Conservation (phyloP, 2,113 vertebrate species). For the Noturus placidus region DNA sequence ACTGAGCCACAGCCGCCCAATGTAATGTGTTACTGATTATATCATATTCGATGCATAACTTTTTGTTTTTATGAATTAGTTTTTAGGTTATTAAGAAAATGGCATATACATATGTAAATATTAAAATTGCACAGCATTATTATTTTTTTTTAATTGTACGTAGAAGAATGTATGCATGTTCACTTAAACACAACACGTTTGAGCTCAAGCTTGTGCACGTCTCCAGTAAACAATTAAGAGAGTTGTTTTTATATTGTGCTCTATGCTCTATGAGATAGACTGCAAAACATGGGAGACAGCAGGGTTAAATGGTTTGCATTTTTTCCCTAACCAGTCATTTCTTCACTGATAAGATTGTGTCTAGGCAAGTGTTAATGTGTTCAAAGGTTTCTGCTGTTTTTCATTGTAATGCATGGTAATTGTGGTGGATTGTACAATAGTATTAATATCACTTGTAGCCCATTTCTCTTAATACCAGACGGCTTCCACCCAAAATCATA, state of each 20-base stretch:
- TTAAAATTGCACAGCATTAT: neutral
- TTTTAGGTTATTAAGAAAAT: neutral
- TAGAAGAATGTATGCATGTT: neutral
- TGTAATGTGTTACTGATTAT: neutral
- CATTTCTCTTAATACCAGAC: neutral
- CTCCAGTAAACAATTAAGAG: neutral
- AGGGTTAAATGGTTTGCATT: neutral
- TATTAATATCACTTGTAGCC: neutral
- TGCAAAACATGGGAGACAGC: neutral
- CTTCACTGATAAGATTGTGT: constrained; percentile 15
- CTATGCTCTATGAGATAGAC: neutral
- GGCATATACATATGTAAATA: neutral
- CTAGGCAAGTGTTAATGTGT: neutral
- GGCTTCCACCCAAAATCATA: neutral
- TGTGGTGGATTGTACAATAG: neutral
- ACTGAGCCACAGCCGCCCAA: no score
- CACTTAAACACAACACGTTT: neutral
- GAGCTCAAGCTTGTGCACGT: neutral
- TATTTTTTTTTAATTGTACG: neutral
- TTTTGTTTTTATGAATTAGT: neutral
- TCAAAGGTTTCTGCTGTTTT: neutral
- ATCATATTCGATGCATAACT: neutral
- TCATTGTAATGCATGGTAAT: constrained; percentile 6
- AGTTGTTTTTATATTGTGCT: constrained; percentile 33
- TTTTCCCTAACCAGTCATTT: constrained; percentile 19